Conservation (phyloP, 1,140 invertebrate species). For the Oreohelix idahoensis region DNA sequence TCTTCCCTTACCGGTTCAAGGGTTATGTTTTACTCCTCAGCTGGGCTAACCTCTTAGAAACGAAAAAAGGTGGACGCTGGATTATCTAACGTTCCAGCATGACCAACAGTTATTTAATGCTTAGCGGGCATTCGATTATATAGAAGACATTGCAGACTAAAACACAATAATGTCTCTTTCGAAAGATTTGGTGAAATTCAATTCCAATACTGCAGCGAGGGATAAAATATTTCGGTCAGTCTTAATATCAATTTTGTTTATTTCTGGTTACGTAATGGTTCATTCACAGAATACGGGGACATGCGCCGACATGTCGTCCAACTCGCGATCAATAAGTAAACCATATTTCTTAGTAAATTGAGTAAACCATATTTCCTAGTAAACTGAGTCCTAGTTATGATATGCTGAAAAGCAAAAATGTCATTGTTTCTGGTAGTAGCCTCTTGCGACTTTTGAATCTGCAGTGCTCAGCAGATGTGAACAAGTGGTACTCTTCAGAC, state of each 20-base stretch:
- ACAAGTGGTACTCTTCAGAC: no score
- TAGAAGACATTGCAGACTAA: background rate
- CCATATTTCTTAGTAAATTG: no score
- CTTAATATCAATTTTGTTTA: background rate
- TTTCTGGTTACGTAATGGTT: no score
- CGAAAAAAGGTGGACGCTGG: background rate
- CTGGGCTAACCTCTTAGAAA: background rate
- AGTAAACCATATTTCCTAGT: no score
- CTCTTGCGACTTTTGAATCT: no score
- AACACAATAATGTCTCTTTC: slow-evolving; percentile 27
- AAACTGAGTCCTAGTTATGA: no score
- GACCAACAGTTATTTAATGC: background rate
- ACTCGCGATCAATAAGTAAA: no score
- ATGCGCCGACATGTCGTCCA: no score
- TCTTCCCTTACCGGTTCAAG: background rate
- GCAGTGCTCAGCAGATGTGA: no score
- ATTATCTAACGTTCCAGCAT: background rate
- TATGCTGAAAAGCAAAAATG: no score
- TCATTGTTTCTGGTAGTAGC: no score
- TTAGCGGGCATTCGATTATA: background rate
- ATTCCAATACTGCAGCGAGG: slow-evolving; percentile 41
- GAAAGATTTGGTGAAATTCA: slow-evolving; percentile 44
- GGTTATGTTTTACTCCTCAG: background rate
- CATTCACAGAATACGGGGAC: no score
- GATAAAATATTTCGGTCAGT: slow-evolving; percentile 48